phyloP scores from a whole-genome alignment of 2,888 invertebrate species.

The Drosophila subsilvestris region DNA sequence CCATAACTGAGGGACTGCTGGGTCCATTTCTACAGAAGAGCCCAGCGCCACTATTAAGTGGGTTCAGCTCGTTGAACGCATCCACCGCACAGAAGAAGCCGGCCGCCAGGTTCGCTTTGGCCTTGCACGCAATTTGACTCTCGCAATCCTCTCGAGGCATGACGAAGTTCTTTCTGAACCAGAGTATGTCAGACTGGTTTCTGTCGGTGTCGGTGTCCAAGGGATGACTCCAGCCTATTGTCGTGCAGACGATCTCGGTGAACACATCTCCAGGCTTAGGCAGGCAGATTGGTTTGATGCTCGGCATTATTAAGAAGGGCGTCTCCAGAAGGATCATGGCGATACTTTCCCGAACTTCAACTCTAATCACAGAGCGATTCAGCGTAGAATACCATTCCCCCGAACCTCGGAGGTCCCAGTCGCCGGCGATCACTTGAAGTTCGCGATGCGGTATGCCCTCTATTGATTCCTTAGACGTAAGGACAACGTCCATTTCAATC shows the following conservation, averaged over 20 bases:
- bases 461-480: slow-evolving; percentile 25
- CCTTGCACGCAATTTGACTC: too few species aligned
- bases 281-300: background rate
- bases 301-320: background rate
- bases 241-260: background rate
- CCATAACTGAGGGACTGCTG: background rate
- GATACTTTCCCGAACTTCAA: background rate
- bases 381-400: background rate
- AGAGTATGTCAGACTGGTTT: background rate
- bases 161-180: background rate
- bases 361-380: background rate
- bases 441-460: rapidly evolving
- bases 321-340: background rate
- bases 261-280: background rate
- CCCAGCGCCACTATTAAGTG: background rate
- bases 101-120: background rate
- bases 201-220: too few species aligned
- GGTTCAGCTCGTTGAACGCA: background rate
- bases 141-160: slow-evolving; percentile 3
- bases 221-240: slow-evolving; percentile 1
- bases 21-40: background rate
- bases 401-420: slow-evolving; percentile 28
- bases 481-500: slow-evolving; percentile 33
- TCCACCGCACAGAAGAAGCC: background rate
- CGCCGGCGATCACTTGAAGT: slow-evolving; percentile 27